Base-by-base conservation (phyloP, 2,888 invertebrate genomes). In the Drosophila maculinotata region DNA sequence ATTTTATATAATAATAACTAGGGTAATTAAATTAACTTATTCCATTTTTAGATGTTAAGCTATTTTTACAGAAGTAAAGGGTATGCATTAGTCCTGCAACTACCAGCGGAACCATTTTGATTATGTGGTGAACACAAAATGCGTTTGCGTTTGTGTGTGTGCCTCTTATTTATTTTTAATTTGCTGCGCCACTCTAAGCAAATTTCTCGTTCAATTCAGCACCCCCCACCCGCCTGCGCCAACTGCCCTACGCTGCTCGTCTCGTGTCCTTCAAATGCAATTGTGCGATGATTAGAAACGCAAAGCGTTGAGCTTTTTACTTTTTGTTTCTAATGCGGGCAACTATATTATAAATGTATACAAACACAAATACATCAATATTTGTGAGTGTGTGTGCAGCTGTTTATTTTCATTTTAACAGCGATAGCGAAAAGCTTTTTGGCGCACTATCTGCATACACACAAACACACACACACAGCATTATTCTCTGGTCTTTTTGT, bases 251-350 rank as follows among this genome's bases (percentile, higher is more conserved):
- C 42, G 56, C 45, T 25, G 28, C 26, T 23, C 35, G 63, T 51
- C 53, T 74, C 47, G 83, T 87, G 88, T 88, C 88, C 88, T 88
- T 88, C 88, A 87, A 88, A 86, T 87, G 79, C 82, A 89, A 86
- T 87, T 86, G 80, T 71, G 80, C 87, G 83, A 82, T 84, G 85
- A 88, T 87, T 87, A 87, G 81, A 81, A 77, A 83, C 85, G 83
- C 84, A 77, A 76, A 77, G 84, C 69, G 73, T 54, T 65, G 39
- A 71, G 77, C 77, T 76, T 86, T 83, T 79, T 86, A 83, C 78
- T 84, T 83, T 84, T 86, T 85, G 79, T 79, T 83, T 83, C 80
- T 68, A 82, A 71, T 78, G 65, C 63, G 42, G 42, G 44, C 47
- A 48, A 48, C 56, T 67, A 49, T 62, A n/a, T 36, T 52, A 44